These are phyloP conservation scores for Tetranychus piercei DNA, from an alignment of 2,888 invertebrate species.

Conservation along the genomic window DNA sequence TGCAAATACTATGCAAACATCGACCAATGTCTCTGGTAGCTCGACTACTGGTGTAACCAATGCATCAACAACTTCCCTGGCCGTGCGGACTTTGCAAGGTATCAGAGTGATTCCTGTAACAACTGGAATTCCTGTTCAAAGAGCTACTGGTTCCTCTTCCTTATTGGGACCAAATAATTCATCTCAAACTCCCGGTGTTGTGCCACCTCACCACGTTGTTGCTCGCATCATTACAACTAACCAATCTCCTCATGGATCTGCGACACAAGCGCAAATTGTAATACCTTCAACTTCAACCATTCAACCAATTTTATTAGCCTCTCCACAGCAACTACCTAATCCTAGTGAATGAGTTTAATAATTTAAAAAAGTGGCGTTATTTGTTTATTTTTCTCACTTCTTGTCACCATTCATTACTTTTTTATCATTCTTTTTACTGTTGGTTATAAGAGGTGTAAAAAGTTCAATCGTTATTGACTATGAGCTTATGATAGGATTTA, in stretches of 20 bases:
- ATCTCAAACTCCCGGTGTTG: slow-evolving; percentile 3
- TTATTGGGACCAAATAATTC: neutral
- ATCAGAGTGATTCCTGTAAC: slow-evolving; percentile 16
- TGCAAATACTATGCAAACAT: too few relatives aligned
- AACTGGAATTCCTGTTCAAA: slow-evolving; percentile 4
- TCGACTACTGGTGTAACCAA: too few relatives aligned
- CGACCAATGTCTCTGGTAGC: too few relatives aligned
- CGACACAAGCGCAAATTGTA: slow-evolving; percentile 12
- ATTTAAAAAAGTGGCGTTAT: too few relatives aligned
- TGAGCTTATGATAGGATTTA: too few relatives aligned
- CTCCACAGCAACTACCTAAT: neutral
- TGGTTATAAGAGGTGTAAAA: too few relatives aligned
- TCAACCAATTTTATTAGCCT: slow-evolving; percentile 14
- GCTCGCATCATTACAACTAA: slow-evolving; percentile 15
- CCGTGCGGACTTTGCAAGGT: neutral
- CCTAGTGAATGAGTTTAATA: too few relatives aligned
- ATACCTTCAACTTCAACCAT: slow-evolving; percentile 16
- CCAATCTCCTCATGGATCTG: slow-evolving; percentile 8
- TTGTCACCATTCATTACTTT: too few relatives aligned
- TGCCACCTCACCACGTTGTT: slow-evolving; percentile 13
- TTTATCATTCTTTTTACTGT: too few relatives aligned
- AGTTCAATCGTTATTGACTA: too few relatives aligned
- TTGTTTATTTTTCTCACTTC: too few relatives aligned
- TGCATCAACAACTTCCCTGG: too few relatives aligned
- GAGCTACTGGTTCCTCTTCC: slow-evolving; percentile 9